Conservation (phyloP, 2,888 invertebrate species). For the Synanthedon tipuliformis region DNA sequence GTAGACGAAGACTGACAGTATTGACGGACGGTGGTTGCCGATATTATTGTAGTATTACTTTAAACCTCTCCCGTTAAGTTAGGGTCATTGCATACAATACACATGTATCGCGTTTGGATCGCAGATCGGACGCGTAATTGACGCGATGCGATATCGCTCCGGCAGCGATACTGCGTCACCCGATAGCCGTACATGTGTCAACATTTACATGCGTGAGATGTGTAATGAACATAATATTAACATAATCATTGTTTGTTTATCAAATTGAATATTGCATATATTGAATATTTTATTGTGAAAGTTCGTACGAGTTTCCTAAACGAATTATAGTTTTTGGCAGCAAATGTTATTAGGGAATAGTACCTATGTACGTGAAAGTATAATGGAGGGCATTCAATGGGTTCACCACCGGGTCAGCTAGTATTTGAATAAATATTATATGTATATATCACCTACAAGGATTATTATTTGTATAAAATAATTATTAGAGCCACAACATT, state of each 20-base stretch:
- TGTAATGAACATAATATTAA: slow-evolving; percentile 49
- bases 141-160: slow-evolving; percentile 63
- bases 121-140: slow-evolving; percentile 59
- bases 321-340: too few relatives aligned
- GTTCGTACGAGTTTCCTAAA: too few relatives aligned
- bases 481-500: background rate
- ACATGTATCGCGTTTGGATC: slow-evolving; percentile 56
- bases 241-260: slow-evolving; percentile 28
- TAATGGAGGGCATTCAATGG: background rate
- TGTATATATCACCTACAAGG: too few relatives aligned
- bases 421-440: too few relatives aligned
- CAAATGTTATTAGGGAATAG: background rate
- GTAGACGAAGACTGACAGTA: background rate
- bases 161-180: slow-evolving; percentile 52
- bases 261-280: slow-evolving; percentile 6
- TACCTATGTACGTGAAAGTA: background rate
- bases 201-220: slow-evolving; percentile 46
- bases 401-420: too few relatives aligned
- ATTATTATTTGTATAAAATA: background rate
- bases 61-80: slow-evolving; percentile 15
- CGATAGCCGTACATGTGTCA: slow-evolving; percentile 56
- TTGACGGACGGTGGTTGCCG: background rate
- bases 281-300: too few relatives aligned
- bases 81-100: slow-evolving; percentile 52
- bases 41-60: background rate